These are phyloP conservation scores for Andrena cerasifolii DNA, from an alignment of 1,140 invertebrate species.

Conservation along the genomic window DNA sequence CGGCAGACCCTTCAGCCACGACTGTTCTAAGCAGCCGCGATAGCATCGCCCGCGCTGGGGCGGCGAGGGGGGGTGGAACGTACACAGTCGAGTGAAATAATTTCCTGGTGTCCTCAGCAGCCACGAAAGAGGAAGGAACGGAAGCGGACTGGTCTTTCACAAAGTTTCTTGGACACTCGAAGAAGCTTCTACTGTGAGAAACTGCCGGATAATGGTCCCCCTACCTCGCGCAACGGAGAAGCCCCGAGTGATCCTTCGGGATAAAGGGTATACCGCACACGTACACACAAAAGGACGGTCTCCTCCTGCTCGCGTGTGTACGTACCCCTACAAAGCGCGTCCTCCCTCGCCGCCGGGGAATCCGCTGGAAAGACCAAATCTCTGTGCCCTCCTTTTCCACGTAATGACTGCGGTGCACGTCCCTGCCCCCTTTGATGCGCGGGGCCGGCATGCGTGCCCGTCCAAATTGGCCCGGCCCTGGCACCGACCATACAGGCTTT, in stretches of 20 bases:
- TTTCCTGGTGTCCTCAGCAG: constrained; percentile 77
- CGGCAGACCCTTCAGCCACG: no score
- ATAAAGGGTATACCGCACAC: constrained; percentile 74
- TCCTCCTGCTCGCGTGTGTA: constrained; percentile 51
- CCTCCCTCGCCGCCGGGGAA: constrained; percentile 41
- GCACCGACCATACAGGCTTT: not conserved
- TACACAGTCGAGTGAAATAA: constrained; percentile 74
- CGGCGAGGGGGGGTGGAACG: constrained; percentile 8
- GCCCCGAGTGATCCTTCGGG: constrained; percentile 75
- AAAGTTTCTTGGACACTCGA: constrained; percentile 79
- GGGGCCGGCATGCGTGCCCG: not conserved
- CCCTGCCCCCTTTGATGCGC: constrained; percentile 46
- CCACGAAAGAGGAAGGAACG: constrained; percentile 65
- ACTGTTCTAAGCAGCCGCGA: not conserved
- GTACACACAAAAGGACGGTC: constrained; percentile 60
- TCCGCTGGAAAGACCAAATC: constrained; percentile 62
- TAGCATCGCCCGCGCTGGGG: not conserved
- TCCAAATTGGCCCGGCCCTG: not conserved
- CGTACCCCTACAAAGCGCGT: constrained; percentile 53
- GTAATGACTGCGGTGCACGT: constrained; percentile 46
- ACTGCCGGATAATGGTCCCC: constrained; percentile 75
- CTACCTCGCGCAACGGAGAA: constrained; percentile 62
- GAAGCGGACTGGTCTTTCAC: constrained; percentile 74
- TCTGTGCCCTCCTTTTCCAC: constrained; percentile 56
- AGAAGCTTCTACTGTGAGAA: constrained; percentile 71